phyloP scores from a whole-genome alignment of 2,113 vertebrate species.

The Chaetops frenatus region DNA sequence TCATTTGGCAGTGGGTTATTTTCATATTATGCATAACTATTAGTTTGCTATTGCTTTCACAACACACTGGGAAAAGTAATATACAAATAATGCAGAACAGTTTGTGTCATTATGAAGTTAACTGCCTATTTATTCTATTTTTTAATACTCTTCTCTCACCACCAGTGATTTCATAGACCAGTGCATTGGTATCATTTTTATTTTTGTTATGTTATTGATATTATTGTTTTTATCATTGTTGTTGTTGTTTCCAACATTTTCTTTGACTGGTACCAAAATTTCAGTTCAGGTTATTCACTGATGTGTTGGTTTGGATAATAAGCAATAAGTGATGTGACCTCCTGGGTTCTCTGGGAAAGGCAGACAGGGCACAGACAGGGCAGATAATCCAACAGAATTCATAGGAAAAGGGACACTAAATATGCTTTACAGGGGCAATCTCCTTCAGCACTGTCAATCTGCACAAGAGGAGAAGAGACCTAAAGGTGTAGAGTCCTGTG shows the following conservation, averaged over 20 bases:
- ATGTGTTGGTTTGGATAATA: background rate
- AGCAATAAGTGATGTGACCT: background rate
- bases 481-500: background rate
- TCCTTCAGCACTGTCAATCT: background rate
- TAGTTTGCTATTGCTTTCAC: background rate
- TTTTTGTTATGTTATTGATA: background rate
- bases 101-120: background rate
- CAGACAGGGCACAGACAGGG: background rate
- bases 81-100: background rate
- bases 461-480: background rate
- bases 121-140: background rate
- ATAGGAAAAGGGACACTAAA: background rate
- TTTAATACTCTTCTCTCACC: background rate
- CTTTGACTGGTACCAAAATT: background rate
- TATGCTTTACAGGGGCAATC: background rate
- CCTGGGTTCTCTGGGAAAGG: background rate
- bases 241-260: background rate
- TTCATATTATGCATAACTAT: background rate
- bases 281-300: background rate
- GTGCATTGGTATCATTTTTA: background rate
- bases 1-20: background rate
- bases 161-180: background rate
- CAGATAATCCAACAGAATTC: background rate
- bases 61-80: background rate
- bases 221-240: background rate